These are phyloP conservation scores for Macropus fuliginosus DNA, from an alignment of 2,797 vertebrate species.

Conservation along the genomic window DNA sequence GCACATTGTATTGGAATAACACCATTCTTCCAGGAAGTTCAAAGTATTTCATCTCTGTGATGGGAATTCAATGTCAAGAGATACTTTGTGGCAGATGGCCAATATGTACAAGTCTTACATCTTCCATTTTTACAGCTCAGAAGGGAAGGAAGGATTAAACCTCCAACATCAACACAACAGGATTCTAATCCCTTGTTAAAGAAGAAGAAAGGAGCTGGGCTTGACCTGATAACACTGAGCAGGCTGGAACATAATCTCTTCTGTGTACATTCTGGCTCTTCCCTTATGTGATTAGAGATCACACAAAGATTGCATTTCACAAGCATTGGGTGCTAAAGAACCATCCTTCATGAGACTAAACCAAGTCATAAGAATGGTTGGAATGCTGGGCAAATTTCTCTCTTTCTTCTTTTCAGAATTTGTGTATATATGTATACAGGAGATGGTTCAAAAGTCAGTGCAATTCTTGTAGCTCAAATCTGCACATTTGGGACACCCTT, in stretches of 20 bases:
- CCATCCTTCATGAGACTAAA: background rate
- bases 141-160: constrained; percentile 2
- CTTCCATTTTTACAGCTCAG: background rate
- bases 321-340: background rate
- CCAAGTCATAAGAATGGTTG: background rate
- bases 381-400: background rate
- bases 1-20: background rate
- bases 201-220: background rate
- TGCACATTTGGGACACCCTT: background rate
- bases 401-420: background rate
- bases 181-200: background rate
- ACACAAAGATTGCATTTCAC: background rate
- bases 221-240: background rate
- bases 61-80: constrained; percentile 41
- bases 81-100: constrained; percentile 43
- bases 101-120: background rate
- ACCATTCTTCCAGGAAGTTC: constrained; percentile 37
- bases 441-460: background rate
- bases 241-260: background rate
- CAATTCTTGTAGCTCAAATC: background rate
- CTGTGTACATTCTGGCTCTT: background rate
- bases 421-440: background rate
- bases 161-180: background rate
- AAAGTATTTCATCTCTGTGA: constrained; percentile 30
- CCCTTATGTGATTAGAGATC: background rate